Base-by-base conservation (phyloP, 1,140 invertebrate genomes). In the Nylanderia fulva region DNA sequence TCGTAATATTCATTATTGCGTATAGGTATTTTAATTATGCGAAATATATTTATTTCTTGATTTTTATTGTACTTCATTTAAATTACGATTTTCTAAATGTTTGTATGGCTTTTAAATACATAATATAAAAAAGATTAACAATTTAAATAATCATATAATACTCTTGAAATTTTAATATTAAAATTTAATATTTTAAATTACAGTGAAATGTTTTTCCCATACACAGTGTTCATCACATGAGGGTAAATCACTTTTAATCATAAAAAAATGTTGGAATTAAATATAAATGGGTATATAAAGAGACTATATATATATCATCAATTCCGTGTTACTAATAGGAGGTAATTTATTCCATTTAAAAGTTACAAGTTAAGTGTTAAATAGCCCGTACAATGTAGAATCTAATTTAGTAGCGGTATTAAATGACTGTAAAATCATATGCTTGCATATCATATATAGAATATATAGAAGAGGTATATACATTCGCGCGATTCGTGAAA, bases 291-390 rank as follows among this genome's bases (percentile, higher is more conserved):
- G n/a, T n/a, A 52, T 7, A 18, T 29, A 45, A 71, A 33, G 11
- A n/a, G 5, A 54, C 21, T 54, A 45, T 18, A 15, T n/a, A n/a
- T n/a, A n/a, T 15, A 9, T 29, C 8, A 69, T 8, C 18, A 48
- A 9, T 15, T 52, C 48, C 54, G 5, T 48, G 15, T 48, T 52
- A 18, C 18, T 58, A 58, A 56, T 24, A 21, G 33, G 33, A 24
- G 58, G 56, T 56, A 54, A 33, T 54, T 33, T 48, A 54, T 54
- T 21, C 7, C 13, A 21, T 21, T 72, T 39, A 74, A 56, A 74
- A 58, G 18, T 39, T 56, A 56, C 8, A 21, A 56, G n/a, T 21
- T 33, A 33, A 0, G 52, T 56, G 15, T 48, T 52, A 21, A 54
- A 33, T 54, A n/a, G 29, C n/a, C 11, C 15, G n/a, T 8, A 9